Conservation (phyloP, 2,888 invertebrate species). For the Eurois occulta region DNA sequence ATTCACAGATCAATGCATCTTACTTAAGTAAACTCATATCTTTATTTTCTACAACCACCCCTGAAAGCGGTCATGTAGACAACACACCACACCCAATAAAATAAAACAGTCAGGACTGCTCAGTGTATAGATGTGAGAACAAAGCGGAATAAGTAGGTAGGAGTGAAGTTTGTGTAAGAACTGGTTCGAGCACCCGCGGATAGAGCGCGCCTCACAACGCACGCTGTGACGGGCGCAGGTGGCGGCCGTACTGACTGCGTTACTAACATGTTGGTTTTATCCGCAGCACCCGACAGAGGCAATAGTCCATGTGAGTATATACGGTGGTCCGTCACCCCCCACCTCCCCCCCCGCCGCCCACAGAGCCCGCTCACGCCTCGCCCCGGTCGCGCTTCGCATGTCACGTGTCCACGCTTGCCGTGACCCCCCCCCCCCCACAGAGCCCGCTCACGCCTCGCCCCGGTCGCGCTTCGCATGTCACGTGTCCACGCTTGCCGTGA, state of each 20-base stretch:
- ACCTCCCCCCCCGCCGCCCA: background rate
- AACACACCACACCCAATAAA: background rate
- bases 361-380: background rate
- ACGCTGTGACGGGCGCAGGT: slow-evolving; percentile 29
- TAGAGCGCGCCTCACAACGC: slow-evolving; percentile 3
- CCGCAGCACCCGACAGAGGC: slow-evolving; percentile 96
- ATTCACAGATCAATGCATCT: too few species aligned
- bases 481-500: background rate
- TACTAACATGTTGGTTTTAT: slow-evolving; percentile 84
- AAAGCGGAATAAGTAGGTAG: background rate
- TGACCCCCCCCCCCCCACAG: background rate
- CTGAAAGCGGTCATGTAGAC: background rate
- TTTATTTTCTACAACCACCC: background rate
- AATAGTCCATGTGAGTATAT: slow-evolving; percentile 98
- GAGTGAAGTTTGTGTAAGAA: background rate
- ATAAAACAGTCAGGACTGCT: background rate
- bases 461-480: background rate
- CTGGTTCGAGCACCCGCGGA: too few species aligned
- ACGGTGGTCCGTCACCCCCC: slow-evolving; percentile 13
- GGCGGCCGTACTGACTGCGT: slow-evolving; percentile 38
- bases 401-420: background rate
- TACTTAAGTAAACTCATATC: background rate
- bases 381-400: slow-evolving; percentile 5
- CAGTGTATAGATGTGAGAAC: background rate
- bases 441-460: too few species aligned